Evolutionary conservation across 2,888 invertebrate species (phyloP).

Genomic region (Epistrophe grossulariae): DNA sequence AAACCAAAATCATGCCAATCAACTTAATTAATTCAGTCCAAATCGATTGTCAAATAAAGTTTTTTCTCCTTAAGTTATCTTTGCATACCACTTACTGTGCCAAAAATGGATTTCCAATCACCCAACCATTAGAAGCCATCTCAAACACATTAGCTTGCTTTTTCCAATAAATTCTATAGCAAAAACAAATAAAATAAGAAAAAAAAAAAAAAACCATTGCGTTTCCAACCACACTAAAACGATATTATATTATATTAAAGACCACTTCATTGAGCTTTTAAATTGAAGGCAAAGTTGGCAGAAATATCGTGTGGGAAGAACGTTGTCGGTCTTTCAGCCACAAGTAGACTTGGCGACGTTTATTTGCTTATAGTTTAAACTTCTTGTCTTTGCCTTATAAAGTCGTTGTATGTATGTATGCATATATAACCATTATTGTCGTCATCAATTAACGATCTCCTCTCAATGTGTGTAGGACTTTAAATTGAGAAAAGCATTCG

Average conservation of each 20-base stretch:
- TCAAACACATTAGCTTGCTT: constrained; percentile 46
- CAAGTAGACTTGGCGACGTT: constrained; percentile 66
- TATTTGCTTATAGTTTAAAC: constrained; percentile 62
- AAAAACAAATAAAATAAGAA: background rate
- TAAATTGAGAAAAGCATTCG: constrained; percentile 23
- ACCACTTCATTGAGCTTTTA: constrained; percentile 21
- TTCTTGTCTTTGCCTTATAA: constrained; percentile 73
- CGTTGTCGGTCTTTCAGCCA: constrained; percentile 22
- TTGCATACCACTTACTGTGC: constrained; percentile 61
- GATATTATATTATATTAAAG: background rate
- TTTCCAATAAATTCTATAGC: background rate
- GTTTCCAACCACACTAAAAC: constrained; percentile 11
- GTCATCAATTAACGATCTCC: constrained; percentile 54
- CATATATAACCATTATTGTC: constrained; percentile 29
- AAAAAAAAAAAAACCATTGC: background rate
- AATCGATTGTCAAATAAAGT: constrained; percentile 31
- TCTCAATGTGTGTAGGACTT: constrained; percentile 54
- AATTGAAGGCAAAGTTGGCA: constrained; percentile 24
- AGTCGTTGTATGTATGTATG: background rate
- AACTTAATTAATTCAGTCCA: constrained; percentile 14
- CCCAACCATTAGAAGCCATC: constrained; percentile 69
- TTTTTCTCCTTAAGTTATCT: constrained; percentile 31
- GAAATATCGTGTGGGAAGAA: constrained; percentile 56
- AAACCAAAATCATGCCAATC: constrained; percentile 6
- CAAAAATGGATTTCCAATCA: constrained; percentile 72